Conservation (phyloP, 2,797 vertebrate species). For the Pipistrellus nathusii region DNA sequence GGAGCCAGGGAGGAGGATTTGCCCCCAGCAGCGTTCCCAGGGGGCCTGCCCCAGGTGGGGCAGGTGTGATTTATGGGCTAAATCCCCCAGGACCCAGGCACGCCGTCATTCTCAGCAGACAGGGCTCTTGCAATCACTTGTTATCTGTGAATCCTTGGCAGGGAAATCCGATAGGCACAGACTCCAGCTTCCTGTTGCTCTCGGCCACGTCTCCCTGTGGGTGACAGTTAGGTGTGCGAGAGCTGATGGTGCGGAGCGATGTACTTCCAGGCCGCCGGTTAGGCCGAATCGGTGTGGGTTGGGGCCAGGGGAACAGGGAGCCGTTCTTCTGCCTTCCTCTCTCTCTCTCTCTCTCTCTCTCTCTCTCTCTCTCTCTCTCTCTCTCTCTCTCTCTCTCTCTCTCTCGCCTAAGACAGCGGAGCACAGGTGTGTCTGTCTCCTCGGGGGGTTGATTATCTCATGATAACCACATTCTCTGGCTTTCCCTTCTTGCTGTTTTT, state of each 20-base stretch:
- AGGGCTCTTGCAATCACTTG: background rate
- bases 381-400: no score
- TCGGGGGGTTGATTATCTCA: conserved; percentile 84
- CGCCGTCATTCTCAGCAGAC: background rate
- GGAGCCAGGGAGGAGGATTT: background rate
- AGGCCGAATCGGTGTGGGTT: background rate
- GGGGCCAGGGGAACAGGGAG: conserved; percentile 55
- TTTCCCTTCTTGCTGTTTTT: conserved; percentile 56
- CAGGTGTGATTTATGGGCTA: background rate
- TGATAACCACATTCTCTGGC: conserved; percentile 87
- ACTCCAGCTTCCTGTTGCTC: background rate
- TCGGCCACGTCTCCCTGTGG: background rate
- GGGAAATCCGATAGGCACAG: background rate
- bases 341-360: conserved; percentile 76
- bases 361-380: conserved; percentile 67
- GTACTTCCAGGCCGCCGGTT: background rate
- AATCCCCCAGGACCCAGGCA: background rate
- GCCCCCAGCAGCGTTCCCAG: background rate
- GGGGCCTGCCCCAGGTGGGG: background rate
- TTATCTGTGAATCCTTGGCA: conserved; percentile 45
- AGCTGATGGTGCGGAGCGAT: conserved; percentile 40
- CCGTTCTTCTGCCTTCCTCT: conserved; percentile 73
- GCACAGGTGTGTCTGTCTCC: conserved; percentile 86
- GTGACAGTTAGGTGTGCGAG: background rate
- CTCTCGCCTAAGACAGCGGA: conserved; percentile 57